phyloP scores from a whole-genome alignment of 92 coral and sea anemone species.

The Porites cylindrica region DNA sequence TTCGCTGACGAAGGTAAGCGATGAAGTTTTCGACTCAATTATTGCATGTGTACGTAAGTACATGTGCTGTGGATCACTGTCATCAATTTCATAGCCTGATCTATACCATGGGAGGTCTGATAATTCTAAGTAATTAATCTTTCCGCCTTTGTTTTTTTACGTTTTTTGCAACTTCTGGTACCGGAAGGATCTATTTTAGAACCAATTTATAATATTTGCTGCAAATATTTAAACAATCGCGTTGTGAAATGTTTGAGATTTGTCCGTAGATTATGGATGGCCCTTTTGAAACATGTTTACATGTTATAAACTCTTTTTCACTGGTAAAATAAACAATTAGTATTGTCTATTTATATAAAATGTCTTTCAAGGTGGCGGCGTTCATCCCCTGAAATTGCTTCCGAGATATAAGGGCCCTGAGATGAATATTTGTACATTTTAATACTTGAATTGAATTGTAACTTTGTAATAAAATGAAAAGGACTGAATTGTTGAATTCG shows the following conservation, averaged over 20 bases:
- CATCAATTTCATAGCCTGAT: slow-evolving; percentile 22
- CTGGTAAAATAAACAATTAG: slow-evolving; percentile 25
- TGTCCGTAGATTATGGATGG: slow-evolving; percentile 14
- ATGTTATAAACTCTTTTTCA: slow-evolving; percentile 16
- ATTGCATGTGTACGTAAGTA: not conserved
- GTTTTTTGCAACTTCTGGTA: not conserved
- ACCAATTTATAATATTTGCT: not conserved
- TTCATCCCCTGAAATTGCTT: not conserved
- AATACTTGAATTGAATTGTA: not conserved
- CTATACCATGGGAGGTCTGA: slow-evolving; percentile 46
- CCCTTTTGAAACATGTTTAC: slow-evolving; percentile 34
- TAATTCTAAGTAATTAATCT: slow-evolving; percentile 1
- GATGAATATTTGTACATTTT: not conserved
- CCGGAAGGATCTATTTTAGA: not conserved
- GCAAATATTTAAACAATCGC: slow-evolving; percentile 11
- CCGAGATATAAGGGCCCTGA: not conserved
- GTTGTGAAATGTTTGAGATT: slow-evolving; percentile 10
- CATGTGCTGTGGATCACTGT: slow-evolving; percentile 24
- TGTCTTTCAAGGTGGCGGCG: not conserved
- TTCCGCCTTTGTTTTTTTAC: not conserved
- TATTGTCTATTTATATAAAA: slow-evolving; percentile 17
- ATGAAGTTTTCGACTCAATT: not conserved
- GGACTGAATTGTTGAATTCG: not conserved
- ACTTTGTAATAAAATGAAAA: not conserved
- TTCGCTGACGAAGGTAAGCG: slow-evolving; percentile 70